A percentile compares a stretch with the other conserved stretches of the same genome.
Evolutionary conservation across 1,140 invertebrate species (phyloP).

Genomic region (Andricus grossulariae): DNA sequence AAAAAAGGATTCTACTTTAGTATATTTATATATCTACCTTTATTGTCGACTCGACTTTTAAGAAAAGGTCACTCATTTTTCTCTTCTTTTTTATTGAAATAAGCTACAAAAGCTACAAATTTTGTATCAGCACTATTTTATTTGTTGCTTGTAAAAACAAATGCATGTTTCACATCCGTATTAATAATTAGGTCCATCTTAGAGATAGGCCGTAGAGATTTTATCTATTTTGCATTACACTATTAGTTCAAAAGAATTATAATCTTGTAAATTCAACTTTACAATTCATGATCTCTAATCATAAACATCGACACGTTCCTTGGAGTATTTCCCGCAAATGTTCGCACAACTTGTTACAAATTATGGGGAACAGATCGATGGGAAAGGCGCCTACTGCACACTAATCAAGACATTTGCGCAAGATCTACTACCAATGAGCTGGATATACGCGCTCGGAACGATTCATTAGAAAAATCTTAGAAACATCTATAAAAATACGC

Average conservation of each 20-base stretch:
- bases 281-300: not conserved
- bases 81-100: not conserved
- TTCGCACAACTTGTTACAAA: conserved; percentile 13
- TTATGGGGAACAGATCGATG: conserved; percentile 13
- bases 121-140: not conserved
- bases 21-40: too few relatives aligned
- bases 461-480: conserved; percentile 9
- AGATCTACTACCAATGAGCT: not conserved
- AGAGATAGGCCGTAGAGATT: not conserved
- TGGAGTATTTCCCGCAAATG: conserved; percentile 1
- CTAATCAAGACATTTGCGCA: conserved; percentile 21
- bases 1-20: not conserved
- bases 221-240: not conserved
- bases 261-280: conserved; percentile 5
- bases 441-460: not conserved
- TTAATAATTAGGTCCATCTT: not conserved
- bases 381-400: conserved; percentile 2
- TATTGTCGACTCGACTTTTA: too few relatives aligned
- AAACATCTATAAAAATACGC: not conserved
- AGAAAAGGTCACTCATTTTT: not conserved
- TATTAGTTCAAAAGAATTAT: not conserved
- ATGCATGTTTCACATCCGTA: not conserved
- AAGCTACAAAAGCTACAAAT: not conserved
- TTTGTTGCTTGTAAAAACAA: not conserved
- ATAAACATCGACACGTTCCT: not conserved